Evolutionary conservation across 2,797 vertebrate genomes (phyloP).

Genomic region (Gadopsis bispinosus): DNA sequence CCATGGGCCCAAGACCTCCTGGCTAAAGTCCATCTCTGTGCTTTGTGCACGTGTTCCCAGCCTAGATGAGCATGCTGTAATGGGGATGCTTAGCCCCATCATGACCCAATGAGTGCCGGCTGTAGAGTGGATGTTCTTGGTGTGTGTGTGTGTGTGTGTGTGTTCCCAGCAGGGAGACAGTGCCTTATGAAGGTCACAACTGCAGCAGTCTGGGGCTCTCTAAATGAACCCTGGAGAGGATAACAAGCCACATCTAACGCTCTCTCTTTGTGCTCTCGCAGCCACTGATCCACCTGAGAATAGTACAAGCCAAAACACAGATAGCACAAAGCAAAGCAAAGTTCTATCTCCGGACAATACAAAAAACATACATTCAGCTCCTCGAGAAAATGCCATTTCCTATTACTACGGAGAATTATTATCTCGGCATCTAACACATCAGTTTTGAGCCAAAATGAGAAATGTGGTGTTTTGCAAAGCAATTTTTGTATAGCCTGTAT

Average conservation of each 20-base stretch:
- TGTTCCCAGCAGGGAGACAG: slow-evolving; percentile 84
- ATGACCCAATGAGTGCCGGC: slow-evolving; percentile 87
- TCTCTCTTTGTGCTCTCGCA: slow-evolving; percentile 77
- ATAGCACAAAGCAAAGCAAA: slow-evolving; percentile 54
- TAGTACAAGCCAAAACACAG: slow-evolving; percentile 63
- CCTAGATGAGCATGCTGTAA: slow-evolving; percentile 87
- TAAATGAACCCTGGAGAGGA: slow-evolving; percentile 85
- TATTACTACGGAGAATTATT: slow-evolving; percentile 69
- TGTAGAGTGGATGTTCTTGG: slow-evolving; percentile 83
- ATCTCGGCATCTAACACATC: slow-evolving; percentile 53
- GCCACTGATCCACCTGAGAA: slow-evolving; percentile 75
- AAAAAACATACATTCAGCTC: slow-evolving; percentile 31
- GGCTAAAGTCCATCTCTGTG: slow-evolving; percentile 78
- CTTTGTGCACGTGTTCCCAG: slow-evolving; percentile 83
- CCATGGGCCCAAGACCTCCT: slow-evolving; percentile 67
- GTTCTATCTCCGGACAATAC: slow-evolving; percentile 17
- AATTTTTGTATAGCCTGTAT: slow-evolving; percentile 63
- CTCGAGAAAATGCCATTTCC: slow-evolving; percentile 48
- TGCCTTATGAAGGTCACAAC: slow-evolving; percentile 87
- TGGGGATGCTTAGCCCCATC: slow-evolving; percentile 88
- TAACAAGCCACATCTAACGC: slow-evolving; percentile 79
- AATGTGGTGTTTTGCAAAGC: slow-evolving; percentile 73
- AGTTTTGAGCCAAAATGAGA: slow-evolving; percentile 64
- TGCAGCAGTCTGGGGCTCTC: slow-evolving; percentile 84
- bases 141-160: slow-evolving; percentile 68